Conservation (phyloP, 1,140 invertebrate species). For the Chlorops oryzae region DNA sequence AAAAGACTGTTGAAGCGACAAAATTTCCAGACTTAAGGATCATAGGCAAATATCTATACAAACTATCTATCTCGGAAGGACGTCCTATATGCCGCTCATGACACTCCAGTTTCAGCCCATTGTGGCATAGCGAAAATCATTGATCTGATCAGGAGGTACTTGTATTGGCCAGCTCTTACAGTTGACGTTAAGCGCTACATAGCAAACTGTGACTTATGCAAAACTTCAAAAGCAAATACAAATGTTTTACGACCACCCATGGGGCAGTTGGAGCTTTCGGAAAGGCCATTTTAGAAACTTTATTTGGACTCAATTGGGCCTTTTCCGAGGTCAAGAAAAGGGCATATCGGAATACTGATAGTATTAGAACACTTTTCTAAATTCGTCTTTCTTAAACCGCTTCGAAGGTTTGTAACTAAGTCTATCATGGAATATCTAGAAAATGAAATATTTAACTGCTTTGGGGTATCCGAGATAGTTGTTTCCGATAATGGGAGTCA, state of each 20-base stretch:
- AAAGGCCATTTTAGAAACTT: slow-evolving; percentile 12
- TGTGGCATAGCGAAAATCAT: slow-evolving; percentile 7
- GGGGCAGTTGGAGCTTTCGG: slow-evolving; percentile 8
- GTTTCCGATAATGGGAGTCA: slow-evolving; percentile 5
- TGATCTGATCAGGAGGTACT: background rate
- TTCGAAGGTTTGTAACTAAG: slow-evolving; percentile 4
- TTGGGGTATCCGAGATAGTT: slow-evolving; percentile 7
- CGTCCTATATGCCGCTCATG: slow-evolving; percentile 5
- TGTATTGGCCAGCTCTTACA: slow-evolving; percentile 11
- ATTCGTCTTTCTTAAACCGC: slow-evolving; percentile 6
- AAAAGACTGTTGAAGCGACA: background rate
- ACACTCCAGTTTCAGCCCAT: slow-evolving; percentile 10
- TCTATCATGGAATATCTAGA: slow-evolving; percentile 7
- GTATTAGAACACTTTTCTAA: slow-evolving; percentile 12
- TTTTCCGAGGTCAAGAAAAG: slow-evolving; percentile 11
- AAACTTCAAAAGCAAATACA: slow-evolving; percentile 8
- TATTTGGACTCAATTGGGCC: slow-evolving; percentile 13
- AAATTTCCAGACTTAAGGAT: slow-evolving; percentile 11
- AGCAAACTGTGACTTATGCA: slow-evolving; percentile 7
- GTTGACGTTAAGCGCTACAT: slow-evolving; percentile 1
- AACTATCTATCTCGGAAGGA: slow-evolving; percentile 1
- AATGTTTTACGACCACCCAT: slow-evolving; percentile 9
- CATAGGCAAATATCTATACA: slow-evolving; percentile 9
- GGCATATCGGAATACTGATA: slow-evolving; percentile 7
- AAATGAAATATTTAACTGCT: slow-evolving; percentile 7